A percentile compares a stretch with the other conserved stretches of the same genome.
phyloP scores from a whole-genome alignment of 2,113 vertebrate species.

The Archilochus colubris region DNA sequence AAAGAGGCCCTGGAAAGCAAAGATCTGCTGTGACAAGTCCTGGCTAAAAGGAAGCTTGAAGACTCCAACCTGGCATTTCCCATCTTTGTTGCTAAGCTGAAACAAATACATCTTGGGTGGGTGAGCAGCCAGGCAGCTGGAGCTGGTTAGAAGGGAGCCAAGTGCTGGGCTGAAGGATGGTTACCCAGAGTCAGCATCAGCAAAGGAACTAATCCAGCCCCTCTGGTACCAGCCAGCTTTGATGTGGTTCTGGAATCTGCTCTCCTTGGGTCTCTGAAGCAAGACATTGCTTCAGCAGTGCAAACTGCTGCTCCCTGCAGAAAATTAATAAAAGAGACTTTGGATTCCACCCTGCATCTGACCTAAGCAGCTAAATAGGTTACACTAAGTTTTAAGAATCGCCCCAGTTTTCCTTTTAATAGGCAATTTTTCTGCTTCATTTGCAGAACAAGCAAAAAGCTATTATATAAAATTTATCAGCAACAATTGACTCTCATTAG shows the following conservation, averaged over 20 bases:
- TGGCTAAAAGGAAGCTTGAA: neutral
- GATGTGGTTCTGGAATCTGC: neutral
- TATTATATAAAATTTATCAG: constrained; percentile 65
- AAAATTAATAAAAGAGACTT: constrained; percentile 49
- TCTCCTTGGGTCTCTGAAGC: neutral
- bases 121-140: neutral
- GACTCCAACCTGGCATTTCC: neutral
- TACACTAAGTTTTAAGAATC: constrained; percentile 49
- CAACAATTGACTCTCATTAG: constrained; percentile 62
- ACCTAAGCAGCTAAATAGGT: constrained; percentile 62
- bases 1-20: neutral
- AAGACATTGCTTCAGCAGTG: neutral
- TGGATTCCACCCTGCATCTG: neutral
- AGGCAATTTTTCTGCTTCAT: constrained; percentile 69
- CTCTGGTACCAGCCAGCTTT: neutral
- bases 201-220: neutral
- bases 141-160: neutral
- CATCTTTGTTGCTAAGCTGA: neutral
- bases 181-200: neutral
- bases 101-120: neutral
- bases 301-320: constrained; percentile 63
- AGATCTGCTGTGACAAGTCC: neutral
- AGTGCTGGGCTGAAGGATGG: neutral
- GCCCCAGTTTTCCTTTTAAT: constrained; percentile 61
- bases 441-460: constrained; percentile 70